Base-by-base conservation (phyloP, 2,888 invertebrate genomes). In the Nematopogon swammerdamellus region DNA sequence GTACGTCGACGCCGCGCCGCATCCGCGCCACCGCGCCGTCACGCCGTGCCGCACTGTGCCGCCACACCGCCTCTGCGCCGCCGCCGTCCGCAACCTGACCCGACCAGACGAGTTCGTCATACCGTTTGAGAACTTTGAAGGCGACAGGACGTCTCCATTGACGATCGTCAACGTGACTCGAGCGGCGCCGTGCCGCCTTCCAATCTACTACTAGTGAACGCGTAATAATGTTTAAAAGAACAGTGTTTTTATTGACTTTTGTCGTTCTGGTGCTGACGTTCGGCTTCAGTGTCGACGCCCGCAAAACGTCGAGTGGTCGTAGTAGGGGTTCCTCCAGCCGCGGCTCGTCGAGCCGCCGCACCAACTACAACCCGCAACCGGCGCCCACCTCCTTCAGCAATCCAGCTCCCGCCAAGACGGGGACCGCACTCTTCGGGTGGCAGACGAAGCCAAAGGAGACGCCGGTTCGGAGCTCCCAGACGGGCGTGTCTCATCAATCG, bases 351-450 rank as follows among this genome's bases (percentile, higher is more conserved):
- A 64, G 63, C 52, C 19, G 18, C 3, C 70, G 63, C 62, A 69
- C 67, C 3, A 67, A 60, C 54, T 60, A 59, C 18, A 68, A 71
- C 50, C 62, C 72, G 46, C 68, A 69, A 50, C 75, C 76, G 18
- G 67, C 59, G 44, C 76, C 79, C 11, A 76, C 79, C 45, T 74
- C 77, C 1, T 62, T 73, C 14, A 72, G 72, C 54, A 63, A 68
- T 55, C 67, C 74, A 30, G 75, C 74, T 60, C 61, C 67, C 18
- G 55, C 63, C 19, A 62, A 60, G 5, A 58, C 58, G 3, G 63
- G 63, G 44, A 73, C 74, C 10, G 65, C 73, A 30, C 56, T 73
- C 16, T 72, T 59, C 56, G 76, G 70, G 53, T 79, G 79, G 77
- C 76, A 77, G 60, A 70, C 73, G 61, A 66, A 64, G 59, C 56